Evolutionary conservation across 64 coral and sea anemone species (phyloP).

Genomic region (Porites australiensis): DNA sequence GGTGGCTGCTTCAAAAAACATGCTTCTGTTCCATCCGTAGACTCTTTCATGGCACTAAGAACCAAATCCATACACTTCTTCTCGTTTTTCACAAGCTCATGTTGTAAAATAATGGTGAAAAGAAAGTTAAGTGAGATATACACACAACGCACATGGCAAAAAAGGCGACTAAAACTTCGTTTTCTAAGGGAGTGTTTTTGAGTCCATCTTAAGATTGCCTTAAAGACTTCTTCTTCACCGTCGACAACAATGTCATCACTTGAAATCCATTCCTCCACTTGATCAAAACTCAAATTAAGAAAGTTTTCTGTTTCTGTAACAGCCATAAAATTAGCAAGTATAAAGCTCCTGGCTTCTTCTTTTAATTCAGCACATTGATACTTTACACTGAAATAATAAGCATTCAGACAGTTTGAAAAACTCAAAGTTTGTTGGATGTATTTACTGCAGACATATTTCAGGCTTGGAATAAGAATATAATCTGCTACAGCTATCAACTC

Average conservation of each 20-base stretch:
- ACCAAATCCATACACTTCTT: not conserved
- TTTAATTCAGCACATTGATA: not conserved
- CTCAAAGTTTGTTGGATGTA: not conserved
- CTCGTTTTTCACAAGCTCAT: conserved; percentile 15
- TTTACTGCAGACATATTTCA: conserved; percentile 8
- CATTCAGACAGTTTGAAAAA: not conserved
- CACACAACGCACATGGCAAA: conserved; percentile 3
- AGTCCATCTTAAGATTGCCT: conserved; percentile 13
- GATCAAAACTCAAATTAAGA: not conserved
- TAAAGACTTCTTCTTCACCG: conserved; percentile 13
- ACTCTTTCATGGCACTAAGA: not conserved
- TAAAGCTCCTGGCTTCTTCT: conserved; percentile 10
- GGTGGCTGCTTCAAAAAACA: not conserved
- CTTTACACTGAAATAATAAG: not conserved
- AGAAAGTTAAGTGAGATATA: not conserved
- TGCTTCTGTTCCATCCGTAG: not conserved
- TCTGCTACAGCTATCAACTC: conserved; percentile 29
- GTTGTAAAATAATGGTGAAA: not conserved
- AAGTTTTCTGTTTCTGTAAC: not conserved
- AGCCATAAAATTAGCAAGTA: not conserved
- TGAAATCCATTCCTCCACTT: conserved; percentile 14
- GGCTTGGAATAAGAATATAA: conserved; percentile 23
- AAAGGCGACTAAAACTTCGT: conserved; percentile 9
- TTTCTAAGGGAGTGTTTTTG: not conserved
- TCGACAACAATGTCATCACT: conserved; percentile 37